phyloP scores from a whole-genome alignment of 2,888 invertebrate species.

The Cephalotes varians region DNA sequence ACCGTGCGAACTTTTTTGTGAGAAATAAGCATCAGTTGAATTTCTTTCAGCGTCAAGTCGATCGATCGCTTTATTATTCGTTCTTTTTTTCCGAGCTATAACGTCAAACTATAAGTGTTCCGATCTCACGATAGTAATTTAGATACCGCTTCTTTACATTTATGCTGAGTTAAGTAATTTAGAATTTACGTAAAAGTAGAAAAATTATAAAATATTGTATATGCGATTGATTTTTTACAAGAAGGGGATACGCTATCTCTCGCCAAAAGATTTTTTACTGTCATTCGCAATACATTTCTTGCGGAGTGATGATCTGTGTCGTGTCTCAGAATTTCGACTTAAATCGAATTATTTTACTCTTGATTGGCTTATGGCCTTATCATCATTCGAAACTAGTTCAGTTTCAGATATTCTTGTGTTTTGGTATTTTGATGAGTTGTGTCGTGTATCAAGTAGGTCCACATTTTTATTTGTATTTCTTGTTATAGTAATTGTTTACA shows the following conservation, averaged over 20 bases:
- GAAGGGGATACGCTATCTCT: too few species aligned
- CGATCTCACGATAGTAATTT: background rate
- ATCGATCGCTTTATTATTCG: constrained; percentile 9
- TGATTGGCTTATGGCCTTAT: too few species aligned
- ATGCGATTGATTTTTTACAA: background rate
- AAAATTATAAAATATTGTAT: background rate
- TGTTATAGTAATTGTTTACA: too few species aligned
- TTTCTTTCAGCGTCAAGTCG: background rate
- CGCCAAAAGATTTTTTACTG: background rate
- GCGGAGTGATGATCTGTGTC: too few species aligned
- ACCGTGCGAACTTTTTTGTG: background rate
- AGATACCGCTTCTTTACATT: background rate
- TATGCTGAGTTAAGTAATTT: background rate
- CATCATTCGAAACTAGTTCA: too few species aligned
- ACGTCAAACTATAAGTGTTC: background rate
- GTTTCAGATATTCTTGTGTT: too few species aligned
- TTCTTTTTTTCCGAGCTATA: background rate
- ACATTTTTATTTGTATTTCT: too few species aligned
- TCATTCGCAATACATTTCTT: too few species aligned
- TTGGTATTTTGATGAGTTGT: too few species aligned
- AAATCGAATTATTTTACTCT: too few species aligned
- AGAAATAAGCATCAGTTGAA: background rate
- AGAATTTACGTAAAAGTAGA: background rate
- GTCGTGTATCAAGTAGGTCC: too few species aligned
- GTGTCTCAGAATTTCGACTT: too few species aligned